These are phyloP conservation scores for Apteryx mantelli DNA, from an alignment of 2,113 vertebrate genomes.

Conservation along the genomic window DNA sequence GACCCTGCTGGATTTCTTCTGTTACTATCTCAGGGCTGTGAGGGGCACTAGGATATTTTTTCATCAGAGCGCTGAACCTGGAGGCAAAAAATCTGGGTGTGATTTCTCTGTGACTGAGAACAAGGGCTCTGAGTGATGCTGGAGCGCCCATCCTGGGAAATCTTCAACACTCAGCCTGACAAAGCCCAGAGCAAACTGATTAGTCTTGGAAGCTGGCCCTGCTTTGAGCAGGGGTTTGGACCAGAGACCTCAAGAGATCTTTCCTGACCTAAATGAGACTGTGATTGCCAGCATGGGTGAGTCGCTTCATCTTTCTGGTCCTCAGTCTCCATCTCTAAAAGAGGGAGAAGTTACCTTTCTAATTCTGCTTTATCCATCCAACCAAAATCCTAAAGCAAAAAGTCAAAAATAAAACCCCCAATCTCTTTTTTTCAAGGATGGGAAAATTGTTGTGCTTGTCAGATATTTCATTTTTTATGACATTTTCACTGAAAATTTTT, in stretches of 20 bases:
- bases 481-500: conserved; percentile 26
- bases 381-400: conserved; percentile 16
- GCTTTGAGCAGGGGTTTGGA: neutral
- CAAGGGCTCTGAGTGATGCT: neutral
- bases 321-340: neutral
- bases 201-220: neutral
- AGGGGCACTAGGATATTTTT: neutral
- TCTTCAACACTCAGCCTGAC: neutral
- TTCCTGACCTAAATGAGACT: neutral
- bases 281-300: neutral
- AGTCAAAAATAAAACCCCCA: conserved; percentile 28
- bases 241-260: neutral
- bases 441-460: conserved; percentile 62
- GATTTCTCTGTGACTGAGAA: neutral
- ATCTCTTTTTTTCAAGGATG: conserved; percentile 28
- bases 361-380: conserved; percentile 34
- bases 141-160: neutral
- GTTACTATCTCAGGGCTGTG: neutral
- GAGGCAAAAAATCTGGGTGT: neutral
- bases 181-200: neutral
- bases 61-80: neutral
- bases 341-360: conserved; percentile 18
- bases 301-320: neutral
- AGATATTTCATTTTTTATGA: conserved; percentile 58
- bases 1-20: neutral